These are phyloP conservation scores for Acestrorhynchus altus DNA, from an alignment of 2,797 vertebrate species.

Conservation along the genomic window DNA sequence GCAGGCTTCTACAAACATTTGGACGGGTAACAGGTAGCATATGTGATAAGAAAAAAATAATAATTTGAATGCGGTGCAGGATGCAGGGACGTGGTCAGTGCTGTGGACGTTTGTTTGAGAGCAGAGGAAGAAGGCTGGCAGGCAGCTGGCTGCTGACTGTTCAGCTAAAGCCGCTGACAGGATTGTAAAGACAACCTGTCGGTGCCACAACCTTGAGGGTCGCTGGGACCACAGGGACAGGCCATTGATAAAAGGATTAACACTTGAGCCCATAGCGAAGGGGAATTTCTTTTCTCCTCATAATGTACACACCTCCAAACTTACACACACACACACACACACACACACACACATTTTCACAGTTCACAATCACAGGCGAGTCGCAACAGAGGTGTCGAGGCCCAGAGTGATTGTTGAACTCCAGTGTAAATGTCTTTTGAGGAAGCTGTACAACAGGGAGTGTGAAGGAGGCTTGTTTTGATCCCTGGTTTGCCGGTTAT, in stretches of 20 bases:
- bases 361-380: constrained; percentile 4
- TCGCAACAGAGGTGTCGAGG: constrained; percentile 7
- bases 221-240: constrained; percentile 57
- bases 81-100: constrained; percentile 12
- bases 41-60: no score
- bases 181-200: constrained; percentile 80
- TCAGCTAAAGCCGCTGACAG: constrained; percentile 76
- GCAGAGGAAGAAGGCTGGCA: constrained; percentile 40
- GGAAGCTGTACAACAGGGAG: not conserved
- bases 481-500: not conserved
- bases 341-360: constrained; percentile 29
- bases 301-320: constrained; percentile 10
- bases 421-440: constrained; percentile 13
- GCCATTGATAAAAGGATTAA: constrained; percentile 61
- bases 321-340: constrained; percentile 23
- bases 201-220: constrained; percentile 73
- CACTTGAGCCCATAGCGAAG: constrained; percentile 58
- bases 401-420: not conserved
- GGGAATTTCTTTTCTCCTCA: constrained; percentile 35
- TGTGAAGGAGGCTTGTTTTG: not conserved
- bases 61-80: not conserved
- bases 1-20: no score
- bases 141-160: constrained; percentile 69
- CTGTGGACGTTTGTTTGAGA: constrained; percentile 31
- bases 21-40: no score